Evolutionary conservation across 2,888 invertebrate species (phyloP), one percentile per base, ranked within the genome.

Genomic region (Nasonovia ribisnigri): DNA sequence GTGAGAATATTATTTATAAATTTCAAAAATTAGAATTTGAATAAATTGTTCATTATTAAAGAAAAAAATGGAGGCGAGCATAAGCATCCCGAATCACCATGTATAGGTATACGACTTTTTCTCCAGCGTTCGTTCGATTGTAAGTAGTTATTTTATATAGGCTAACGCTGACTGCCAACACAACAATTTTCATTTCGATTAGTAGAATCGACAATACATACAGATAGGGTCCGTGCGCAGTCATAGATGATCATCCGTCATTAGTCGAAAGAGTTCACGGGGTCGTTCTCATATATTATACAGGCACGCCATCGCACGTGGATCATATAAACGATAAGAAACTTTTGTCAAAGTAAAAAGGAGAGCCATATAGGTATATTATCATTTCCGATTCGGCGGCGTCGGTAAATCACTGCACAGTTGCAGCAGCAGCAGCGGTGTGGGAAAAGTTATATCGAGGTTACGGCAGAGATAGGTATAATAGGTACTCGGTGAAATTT

Each of bases 381-480:
- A 77, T 36, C 36, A 11, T 42, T 48, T 77, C 77, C 48, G 77
- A 90, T 90, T 51, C 51, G 90, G 36, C 24, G 54, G 16, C 24
- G 77, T 3, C 90, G 48, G 90, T 90, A 77, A 90, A 90, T 90
- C 90, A 90, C 26, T 5, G 88, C 77, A 16, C 46, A 29, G 51
- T 6, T 0, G 60, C 26, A 11, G 87, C 67, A n/a, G n/a, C 51
- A 20, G 88, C 29, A 26, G 46, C 48, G 77, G 48, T 90, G 90
- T 90, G 90, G 90, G 90, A 90, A 90, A 90, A 77, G 36, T 77
- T 48, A 29, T 67, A 91, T 91, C 90, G 90, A 90, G 90, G 90
- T 90, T 90, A 84, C 42, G 13, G 16, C 54, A 43, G 24, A 51
- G 77, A 54, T 84, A 42, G 24, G 20, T n/a, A n/a, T n/a, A n/a